Base-by-base conservation (phyloP, 2,888 invertebrate genomes). In the Odontothrips loti region DNA sequence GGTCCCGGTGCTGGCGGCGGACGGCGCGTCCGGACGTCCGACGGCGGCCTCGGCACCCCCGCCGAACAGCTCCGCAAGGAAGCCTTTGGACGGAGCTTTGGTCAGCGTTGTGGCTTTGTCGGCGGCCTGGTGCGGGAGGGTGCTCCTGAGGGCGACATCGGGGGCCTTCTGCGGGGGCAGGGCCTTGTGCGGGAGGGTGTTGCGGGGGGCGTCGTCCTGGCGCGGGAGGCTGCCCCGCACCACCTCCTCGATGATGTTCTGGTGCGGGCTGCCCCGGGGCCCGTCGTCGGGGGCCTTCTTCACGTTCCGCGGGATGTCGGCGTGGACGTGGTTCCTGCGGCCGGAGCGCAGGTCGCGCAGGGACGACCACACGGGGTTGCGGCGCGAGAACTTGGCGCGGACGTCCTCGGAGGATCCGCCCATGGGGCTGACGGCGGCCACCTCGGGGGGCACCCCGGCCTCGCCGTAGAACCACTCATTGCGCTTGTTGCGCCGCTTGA, bases 271-370 rank as follows among this genome's bases (percentile, higher is more conserved):
- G 23, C 87, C 86, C 80, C 86, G 85, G 43, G 85, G 84, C 83
- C 23, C 85, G 84, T 81, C 85, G 84, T 81, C 85, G 85, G 58
- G 85, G 86, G 83, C 85, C 84, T 83, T 4, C 20, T 85, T 85
- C 80, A 85, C 86, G 79, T 85, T 87, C 85, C 82, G 86, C 87
- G 83, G 87, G 81, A 80, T 84, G 84, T 58, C 84, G 85, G 78
- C 85, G 86, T 58, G 81, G 79, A 63, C 79, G 68, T 79, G 80
- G 81, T 43, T 63, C 3, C 34, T 43, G 80, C 81, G 79, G 82
- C 81, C 81, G 82, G 81, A 81, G 79, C 82, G 81, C 86, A 86
- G 68, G 68, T 75, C 68, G 11, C 68, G 9, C 6, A 75, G 68
- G 27, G 68, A 75, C 23, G 68, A 75, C 68, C 68, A 75, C 68